These are phyloP conservation scores for Criorhina ranunculi DNA, from an alignment of 2,888 invertebrate species.

Conservation along the genomic window DNA sequence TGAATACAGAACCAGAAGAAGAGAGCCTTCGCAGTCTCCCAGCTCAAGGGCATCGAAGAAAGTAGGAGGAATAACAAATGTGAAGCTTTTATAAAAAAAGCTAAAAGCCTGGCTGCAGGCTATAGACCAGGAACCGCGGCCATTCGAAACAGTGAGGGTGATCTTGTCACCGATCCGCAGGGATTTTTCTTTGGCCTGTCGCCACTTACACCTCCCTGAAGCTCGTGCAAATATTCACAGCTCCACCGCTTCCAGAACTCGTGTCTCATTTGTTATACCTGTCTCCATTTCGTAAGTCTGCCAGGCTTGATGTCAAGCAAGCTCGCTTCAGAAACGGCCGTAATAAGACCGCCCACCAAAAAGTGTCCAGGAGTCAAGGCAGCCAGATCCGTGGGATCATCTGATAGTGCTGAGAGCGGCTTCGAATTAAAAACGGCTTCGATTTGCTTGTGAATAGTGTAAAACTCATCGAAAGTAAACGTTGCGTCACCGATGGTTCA, in stretches of 20 bases:
- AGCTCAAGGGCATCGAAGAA: too few relatives aligned
- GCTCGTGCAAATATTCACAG: slow-evolving; percentile 1
- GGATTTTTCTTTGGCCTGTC: too few relatives aligned
- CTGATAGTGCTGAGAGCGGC: not conserved
- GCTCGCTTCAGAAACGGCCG: not conserved
- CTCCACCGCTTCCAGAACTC: slow-evolving; percentile 4
- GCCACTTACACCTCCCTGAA: too few relatives aligned
- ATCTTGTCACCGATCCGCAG: too few relatives aligned
- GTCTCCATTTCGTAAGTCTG: not conserved
- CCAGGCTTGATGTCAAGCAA: not conserved
- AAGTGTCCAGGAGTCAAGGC: slow-evolving; percentile 12
- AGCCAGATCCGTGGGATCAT: not conserved
- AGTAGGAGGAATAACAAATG: too few relatives aligned
- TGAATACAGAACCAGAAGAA: too few relatives aligned
- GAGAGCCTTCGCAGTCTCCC: too few relatives aligned
- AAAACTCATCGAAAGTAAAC: not conserved
- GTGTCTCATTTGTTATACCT: not conserved
- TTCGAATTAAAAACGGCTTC: not conserved
- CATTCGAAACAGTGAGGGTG: too few relatives aligned
- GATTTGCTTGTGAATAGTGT: slow-evolving; percentile 1
- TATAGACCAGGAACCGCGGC: too few relatives aligned
- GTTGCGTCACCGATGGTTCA: not conserved
- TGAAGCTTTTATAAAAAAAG: too few relatives aligned
- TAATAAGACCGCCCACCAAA: not conserved
- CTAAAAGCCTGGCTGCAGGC: too few relatives aligned